Conservation (phyloP, 2,797 vertebrate genomes). For the Chaetodon trifasciatus region DNA sequence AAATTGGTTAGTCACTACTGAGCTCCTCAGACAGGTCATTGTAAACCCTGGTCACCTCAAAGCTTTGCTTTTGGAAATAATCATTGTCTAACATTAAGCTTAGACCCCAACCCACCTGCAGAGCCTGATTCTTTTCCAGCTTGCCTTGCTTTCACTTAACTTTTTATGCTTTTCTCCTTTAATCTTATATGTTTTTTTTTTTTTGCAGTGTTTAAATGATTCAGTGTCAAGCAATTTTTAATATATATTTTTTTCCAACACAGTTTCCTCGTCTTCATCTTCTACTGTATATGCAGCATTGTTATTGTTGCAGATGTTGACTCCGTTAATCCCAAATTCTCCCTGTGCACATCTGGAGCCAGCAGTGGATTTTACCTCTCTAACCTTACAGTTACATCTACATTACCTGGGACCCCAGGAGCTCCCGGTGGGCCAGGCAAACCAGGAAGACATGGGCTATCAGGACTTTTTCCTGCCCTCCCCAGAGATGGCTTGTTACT, state of each 20-base stretch:
- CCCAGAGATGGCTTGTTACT: constrained; percentile 79
- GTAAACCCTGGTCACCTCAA: background rate
- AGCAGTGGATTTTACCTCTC: background rate
- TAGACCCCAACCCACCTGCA: background rate
- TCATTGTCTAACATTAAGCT: background rate
- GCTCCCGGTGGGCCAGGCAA: constrained; percentile 79
- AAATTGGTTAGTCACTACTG: background rate
- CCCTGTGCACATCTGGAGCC: background rate
- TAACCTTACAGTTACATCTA: background rate
- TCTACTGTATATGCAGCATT: background rate
- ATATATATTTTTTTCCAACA: background rate
- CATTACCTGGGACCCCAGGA: constrained; percentile 85
- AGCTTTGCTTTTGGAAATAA: background rate
- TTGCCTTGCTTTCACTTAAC: background rate
- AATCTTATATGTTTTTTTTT: too few species aligned
- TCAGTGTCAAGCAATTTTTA: background rate
- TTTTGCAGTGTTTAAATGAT: background rate
- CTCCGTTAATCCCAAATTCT: background rate
- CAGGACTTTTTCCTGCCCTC: constrained; percentile 75
- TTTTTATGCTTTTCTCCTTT: background rate
- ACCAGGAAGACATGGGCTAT: constrained; percentile 66
- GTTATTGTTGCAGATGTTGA: background rate
- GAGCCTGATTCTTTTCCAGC: background rate
- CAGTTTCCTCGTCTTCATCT: background rate
- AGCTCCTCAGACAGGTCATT: background rate